Base-by-base conservation (phyloP, 1,140 invertebrate genomes). In the Leguminivora glycinivorella region DNA sequence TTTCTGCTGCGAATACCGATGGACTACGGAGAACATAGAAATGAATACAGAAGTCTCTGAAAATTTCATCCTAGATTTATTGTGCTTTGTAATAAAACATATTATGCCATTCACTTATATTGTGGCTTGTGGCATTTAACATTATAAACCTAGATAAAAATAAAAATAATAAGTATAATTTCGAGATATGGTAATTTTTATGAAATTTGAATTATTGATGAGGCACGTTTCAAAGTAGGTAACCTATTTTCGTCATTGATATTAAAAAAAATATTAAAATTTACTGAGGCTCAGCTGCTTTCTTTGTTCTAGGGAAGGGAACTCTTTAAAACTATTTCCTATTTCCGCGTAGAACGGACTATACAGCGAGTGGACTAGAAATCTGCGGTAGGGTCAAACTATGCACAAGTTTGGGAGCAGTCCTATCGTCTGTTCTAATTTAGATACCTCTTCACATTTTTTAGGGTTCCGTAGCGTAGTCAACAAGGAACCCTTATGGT, bases 261-360 rank as follows among this genome's bases (percentile, higher is more conserved):
- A 12, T 17, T 9, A 22, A 17, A 22, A 9, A 52, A 19, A 52
- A 19, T 19, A 1, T 19, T n/a, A 1, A 22, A 19, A 52, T 22
- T 43, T 43, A 0, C 40, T 6, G 47, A 22, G 17, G 19, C 47
- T 52, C 47, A 3, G 22, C 22, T 52, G 47, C 47, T 52, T 52
- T 17, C 19, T 22, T 22, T 52, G 10, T 22, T 52, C 47, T 22
- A 22, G 17, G n/a, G n/a, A n/a, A 52, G 47, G 47, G 19, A n/a
- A 26, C 69, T 76, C 73, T 76, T 77, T 76, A 73, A 76, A 79
- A 79, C 77, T 77, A 79, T 79, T 79, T 79, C 72, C 73, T 75
- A 75, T 75, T 78, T 68, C 71, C 52, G 72, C 22, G 26, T 19
- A 52, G 47, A 52, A 22, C 19, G 19, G 47, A 52, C 47, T 52